phyloP scores from a whole-genome alignment of 2,797 vertebrate genomes.

The Spinibarbus caldwelli region DNA sequence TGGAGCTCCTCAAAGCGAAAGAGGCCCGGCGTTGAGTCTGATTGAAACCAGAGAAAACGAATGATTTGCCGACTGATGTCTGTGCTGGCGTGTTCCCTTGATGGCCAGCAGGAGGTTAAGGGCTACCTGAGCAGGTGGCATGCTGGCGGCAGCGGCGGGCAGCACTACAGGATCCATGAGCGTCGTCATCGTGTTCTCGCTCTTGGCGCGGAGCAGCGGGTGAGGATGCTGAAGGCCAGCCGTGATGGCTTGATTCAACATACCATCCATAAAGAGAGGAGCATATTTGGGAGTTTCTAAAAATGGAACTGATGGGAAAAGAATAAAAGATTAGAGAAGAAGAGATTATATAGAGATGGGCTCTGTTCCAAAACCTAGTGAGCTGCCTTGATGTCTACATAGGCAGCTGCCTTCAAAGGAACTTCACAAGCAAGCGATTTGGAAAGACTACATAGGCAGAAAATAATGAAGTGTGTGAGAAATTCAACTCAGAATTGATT shows the following conservation, averaged over 20 bases:
- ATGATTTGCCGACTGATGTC: not conserved
- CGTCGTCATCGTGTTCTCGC: slow-evolving; percentile 85
- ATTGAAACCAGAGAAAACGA: slow-evolving; percentile 9
- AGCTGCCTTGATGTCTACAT: not conserved
- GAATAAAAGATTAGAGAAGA: slow-evolving; percentile 4
- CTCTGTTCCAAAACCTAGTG: not conserved
- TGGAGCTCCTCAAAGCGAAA: slow-evolving; percentile 88
- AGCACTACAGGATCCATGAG: slow-evolving; percentile 80
- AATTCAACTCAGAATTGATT: not conserved
- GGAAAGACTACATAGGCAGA: not conserved
- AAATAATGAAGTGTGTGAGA: not conserved
- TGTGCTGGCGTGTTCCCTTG: not conserved
- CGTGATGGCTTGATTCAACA: slow-evolving; percentile 79
- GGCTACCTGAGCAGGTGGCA: slow-evolving; percentile 75
- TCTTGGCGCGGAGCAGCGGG: slow-evolving; percentile 88
- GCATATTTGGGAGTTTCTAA: slow-evolving; percentile 90
- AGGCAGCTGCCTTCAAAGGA: not conserved
- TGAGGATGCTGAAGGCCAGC: slow-evolving; percentile 77
- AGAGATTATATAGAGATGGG: slow-evolving; percentile 10
- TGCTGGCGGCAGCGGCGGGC: slow-evolving; percentile 72
- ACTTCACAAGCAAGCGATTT: not conserved
- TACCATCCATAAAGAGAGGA: slow-evolving; percentile 79
- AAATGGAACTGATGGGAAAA: slow-evolving; percentile 82
- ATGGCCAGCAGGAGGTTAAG: not conserved
- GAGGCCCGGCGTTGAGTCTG: slow-evolving; percentile 82